Conservation (phyloP, 2,888 invertebrate species). For the Ophioninae sp. region DNA sequence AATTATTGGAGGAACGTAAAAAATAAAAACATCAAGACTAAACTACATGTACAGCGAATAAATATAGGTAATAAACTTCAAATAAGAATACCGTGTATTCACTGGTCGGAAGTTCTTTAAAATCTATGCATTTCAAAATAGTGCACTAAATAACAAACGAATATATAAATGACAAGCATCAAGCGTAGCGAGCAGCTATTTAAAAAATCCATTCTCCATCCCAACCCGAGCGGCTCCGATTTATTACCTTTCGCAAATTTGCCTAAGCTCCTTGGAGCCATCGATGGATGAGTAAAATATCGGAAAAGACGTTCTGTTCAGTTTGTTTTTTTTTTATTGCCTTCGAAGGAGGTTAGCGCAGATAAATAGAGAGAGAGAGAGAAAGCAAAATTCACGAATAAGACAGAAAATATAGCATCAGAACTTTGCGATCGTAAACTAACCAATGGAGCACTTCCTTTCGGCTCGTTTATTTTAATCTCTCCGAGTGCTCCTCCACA, state of each 20-base stretch:
- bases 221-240: not conserved
- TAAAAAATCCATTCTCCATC: not conserved
- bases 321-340: constrained; percentile 35
- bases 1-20: too few species aligned
- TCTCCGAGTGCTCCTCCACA: constrained; percentile 8
- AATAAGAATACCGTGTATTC: too few species aligned
- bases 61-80: too few species aligned
- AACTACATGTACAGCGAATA: too few species aligned
- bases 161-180: too few species aligned
- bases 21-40: too few species aligned
- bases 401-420: not conserved
- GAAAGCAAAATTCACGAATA: not conserved
- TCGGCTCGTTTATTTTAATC: constrained; percentile 61
- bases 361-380: not conserved
- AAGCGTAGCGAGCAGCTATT: not conserved
- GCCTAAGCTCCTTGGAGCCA: not conserved
- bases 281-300: constrained; percentile 14
- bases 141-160: too few species aligned
- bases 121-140: too few species aligned
- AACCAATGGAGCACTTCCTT: constrained; percentile 51
- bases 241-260: constrained; percentile 23
- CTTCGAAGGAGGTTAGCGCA: not conserved
- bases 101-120: too few species aligned
- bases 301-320: constrained; percentile 1
- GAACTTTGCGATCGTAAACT: constrained; percentile 54